A percentile compares a stretch with the other conserved stretches of the same genome.
Evolutionary conservation across 2,113 vertebrate genomes (phyloP).

Genomic region (Gymnarchus niloticus): DNA sequence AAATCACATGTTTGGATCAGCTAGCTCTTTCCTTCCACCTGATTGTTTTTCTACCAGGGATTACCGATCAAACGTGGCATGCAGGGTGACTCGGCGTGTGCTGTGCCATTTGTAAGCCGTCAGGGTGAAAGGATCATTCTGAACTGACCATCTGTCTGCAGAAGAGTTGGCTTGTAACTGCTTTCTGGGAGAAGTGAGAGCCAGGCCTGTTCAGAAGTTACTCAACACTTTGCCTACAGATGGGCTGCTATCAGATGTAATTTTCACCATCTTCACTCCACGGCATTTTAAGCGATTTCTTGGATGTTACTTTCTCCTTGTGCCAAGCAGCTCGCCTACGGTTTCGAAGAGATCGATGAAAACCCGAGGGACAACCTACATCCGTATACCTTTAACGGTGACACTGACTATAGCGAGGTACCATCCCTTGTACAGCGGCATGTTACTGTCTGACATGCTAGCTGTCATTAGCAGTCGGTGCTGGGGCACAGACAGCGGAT

Average conservation of each 20-base stretch:
- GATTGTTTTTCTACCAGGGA: conserved; percentile 5
- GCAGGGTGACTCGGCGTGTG: conserved; percentile 10
- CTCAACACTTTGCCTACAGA: no score
- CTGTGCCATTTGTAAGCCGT: background rate
- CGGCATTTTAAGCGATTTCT: no score
- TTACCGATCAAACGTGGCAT: conserved; percentile 18
- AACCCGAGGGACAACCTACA: background rate
- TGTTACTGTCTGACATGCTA: background rate
- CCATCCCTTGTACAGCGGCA: background rate
- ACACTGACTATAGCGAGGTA: background rate
- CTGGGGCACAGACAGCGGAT: no score
- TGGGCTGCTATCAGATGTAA: background rate
- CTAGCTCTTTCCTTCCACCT: background rate
- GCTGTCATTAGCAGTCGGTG: no score
- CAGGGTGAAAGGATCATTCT: background rate
- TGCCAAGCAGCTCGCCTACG: background rate
- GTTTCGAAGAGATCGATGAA: background rate
- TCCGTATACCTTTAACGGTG: background rate
- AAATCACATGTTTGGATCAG: conserved; percentile 27
- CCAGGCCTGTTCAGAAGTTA: no score
- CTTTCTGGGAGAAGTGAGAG: no score
- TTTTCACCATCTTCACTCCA: background rate
- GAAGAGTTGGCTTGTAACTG: no score
- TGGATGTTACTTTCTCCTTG: background rate
- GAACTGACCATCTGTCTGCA: background rate